A percentile compares a stretch with the other conserved stretches of the same genome.
Evolutionary conservation across 2,888 invertebrate genomes (phyloP).

Genomic region (Clitarchus hookeri): DNA sequence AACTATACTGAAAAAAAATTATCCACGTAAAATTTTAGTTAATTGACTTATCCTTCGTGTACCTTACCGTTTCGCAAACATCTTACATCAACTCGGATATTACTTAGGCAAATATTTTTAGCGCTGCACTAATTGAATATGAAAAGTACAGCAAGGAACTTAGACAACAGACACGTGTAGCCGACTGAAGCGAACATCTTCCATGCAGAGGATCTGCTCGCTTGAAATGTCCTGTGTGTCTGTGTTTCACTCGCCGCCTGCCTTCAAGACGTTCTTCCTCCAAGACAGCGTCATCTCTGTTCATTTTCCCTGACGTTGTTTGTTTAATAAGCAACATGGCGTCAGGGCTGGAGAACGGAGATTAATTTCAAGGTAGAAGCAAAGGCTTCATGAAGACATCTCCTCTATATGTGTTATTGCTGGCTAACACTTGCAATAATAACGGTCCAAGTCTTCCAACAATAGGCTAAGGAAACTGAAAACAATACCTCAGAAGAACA

Average conservation of each 20-base stretch:
- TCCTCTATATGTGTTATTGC: slow-evolving; percentile 21
- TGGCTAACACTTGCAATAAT: background rate
- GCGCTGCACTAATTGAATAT: too few species aligned
- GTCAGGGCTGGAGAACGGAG: slow-evolving; percentile 25
- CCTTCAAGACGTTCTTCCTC: slow-evolving; percentile 26
- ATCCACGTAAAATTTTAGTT: too few species aligned
- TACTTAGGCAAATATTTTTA: too few species aligned
- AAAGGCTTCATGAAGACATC: slow-evolving; percentile 28
- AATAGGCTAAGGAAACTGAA: background rate
- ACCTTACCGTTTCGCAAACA: too few species aligned
- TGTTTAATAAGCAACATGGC: slow-evolving; percentile 28
- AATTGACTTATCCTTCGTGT: too few species aligned
- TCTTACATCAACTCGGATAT: too few species aligned
- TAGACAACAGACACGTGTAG: too few species aligned
- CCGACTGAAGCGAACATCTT: background rate
- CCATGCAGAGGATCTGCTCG: background rate
- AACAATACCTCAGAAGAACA: background rate
- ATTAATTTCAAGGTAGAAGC: slow-evolving; percentile 26
- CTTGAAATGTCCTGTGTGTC: background rate
- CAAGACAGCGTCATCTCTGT: slow-evolving; percentile 27
- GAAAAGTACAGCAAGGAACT: too few species aligned
- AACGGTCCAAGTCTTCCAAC: background rate
- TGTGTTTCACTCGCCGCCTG: background rate
- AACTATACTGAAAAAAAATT: too few species aligned
- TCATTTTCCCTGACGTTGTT: slow-evolving; percentile 27